A percentile compares a stretch with the other conserved stretches of the same genome.
Conservation (phyloP, 2,113 vertebrate species). For the Gobiocypris rarus region DNA sequence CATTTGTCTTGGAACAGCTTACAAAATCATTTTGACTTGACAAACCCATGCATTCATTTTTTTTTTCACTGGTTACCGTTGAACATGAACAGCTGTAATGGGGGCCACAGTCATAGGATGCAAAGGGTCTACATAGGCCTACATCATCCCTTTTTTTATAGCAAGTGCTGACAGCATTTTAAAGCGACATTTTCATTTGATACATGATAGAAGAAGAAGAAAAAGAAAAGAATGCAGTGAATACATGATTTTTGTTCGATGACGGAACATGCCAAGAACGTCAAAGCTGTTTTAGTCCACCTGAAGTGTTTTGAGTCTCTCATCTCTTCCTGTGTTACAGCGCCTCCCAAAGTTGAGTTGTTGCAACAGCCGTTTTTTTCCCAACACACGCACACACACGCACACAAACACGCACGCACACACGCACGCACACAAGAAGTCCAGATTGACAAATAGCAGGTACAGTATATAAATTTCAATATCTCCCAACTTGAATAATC, state of each 20-base stretch:
- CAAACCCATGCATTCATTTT: constrained; percentile 74
- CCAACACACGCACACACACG: constrained; percentile 39
- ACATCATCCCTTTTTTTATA: constrained; percentile 44
- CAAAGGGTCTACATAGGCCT: constrained; percentile 42
- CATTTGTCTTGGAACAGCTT: constrained; percentile 71
- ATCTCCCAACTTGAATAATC: constrained; percentile 41
- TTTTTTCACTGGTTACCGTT: constrained; percentile 70
- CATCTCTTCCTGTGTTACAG: constrained; percentile 70
- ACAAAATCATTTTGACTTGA: constrained; percentile 67
- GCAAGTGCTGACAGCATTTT: constrained; percentile 52
- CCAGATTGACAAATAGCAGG: constrained; percentile 50
- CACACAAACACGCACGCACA: constrained; percentile 24
- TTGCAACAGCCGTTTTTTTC: constrained; percentile 50
- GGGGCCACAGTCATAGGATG: constrained; percentile 48
- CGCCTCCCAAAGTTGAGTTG: constrained; percentile 71
- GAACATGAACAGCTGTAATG: constrained; percentile 56
- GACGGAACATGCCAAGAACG: constrained; percentile 56
- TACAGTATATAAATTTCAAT: constrained; percentile 52
- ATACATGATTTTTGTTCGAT: constrained; percentile 30
- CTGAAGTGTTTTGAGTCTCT: constrained; percentile 35
- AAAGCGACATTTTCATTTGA: constrained; percentile 40
- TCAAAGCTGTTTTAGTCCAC: constrained; percentile 38
- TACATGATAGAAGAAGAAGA: background rate
- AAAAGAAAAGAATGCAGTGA: constrained; percentile 28
- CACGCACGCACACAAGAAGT: constrained; percentile 41